Conservation (phyloP, 2,113 vertebrate genomes). For the Oncorhynchus keta region DNA sequence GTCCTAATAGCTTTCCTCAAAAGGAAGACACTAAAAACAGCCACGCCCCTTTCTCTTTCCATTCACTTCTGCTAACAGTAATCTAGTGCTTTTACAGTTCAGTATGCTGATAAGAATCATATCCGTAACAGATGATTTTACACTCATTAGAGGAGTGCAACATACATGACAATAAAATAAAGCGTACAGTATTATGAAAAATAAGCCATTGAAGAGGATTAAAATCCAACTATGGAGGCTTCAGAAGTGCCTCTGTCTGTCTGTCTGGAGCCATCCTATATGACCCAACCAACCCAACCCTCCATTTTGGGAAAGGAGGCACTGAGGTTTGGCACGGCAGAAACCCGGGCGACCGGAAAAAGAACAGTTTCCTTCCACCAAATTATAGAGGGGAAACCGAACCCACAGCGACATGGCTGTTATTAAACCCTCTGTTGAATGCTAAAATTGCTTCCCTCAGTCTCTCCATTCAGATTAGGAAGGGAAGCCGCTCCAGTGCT, state of each 20-base stretch:
- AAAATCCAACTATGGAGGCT: neutral
- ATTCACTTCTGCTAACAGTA: conserved; percentile 25
- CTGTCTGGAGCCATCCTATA: neutral
- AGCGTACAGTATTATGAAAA: neutral
- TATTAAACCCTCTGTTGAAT: conserved; percentile 60
- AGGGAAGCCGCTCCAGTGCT: neutral
- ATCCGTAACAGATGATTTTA: too few species aligned
- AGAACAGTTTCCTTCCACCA: conserved; percentile 57
- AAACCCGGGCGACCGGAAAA: conserved; percentile 42
- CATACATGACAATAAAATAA: too few species aligned
- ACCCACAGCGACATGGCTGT: conserved; percentile 40
- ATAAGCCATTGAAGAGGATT: neutral
- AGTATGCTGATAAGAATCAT: too few species aligned
- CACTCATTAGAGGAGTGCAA: too few species aligned
- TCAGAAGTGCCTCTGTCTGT: conserved; percentile 1
- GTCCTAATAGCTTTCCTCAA: conserved; percentile 13
- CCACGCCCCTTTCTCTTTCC: neutral
- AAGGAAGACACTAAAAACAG: conserved; percentile 20
- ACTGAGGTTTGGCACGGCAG: conserved; percentile 48
- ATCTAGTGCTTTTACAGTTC: too few species aligned
- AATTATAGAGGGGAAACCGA: conserved; percentile 54
- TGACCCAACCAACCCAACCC: neutral
- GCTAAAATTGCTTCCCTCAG: conserved; percentile 51
- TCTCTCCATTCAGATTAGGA: conserved; percentile 7
- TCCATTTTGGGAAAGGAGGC: conserved; percentile 38